Percentiles rank a stretch among this genome's conserved stretches.
phyloP scores from a whole-genome alignment of 1,140 invertebrate genomes.

The Himalopsyche phryganea region DNA sequence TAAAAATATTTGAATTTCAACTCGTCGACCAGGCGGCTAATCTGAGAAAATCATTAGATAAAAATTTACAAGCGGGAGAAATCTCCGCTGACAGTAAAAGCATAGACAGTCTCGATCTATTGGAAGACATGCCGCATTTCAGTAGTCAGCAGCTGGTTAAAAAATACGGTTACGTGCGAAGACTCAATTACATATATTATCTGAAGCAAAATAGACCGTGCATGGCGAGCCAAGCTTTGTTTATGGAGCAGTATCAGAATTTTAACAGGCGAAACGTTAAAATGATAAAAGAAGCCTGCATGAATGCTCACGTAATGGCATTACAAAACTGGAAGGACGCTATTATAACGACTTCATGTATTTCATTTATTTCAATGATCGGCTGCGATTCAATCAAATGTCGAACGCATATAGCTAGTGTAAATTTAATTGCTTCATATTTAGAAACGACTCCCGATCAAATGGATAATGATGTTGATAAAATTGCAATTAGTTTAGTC shows the following conservation, averaged over 20 bases:
- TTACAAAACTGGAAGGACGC: slow-evolving; percentile 55
- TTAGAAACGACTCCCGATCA: slow-evolving; percentile 37
- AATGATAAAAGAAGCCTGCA: slow-evolving; percentile 52
- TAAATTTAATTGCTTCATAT: slow-evolving; percentile 47
- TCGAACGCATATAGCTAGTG: slow-evolving; percentile 55
- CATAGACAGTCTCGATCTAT: neutral
- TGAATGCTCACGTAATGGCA: slow-evolving; percentile 56
- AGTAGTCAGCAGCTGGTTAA: slow-evolving; percentile 53
- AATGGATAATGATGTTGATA: slow-evolving; percentile 42
- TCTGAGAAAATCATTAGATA: neutral
- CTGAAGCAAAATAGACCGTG: slow-evolving; percentile 62
- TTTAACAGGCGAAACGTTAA: slow-evolving; percentile 49
- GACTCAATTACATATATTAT: slow-evolving; percentile 61
- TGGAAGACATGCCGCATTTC: slow-evolving; percentile 55
- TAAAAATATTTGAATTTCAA: slow-evolving; percentile 56
- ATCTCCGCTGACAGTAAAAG: slow-evolving; percentile 17
- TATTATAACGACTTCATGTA: slow-evolving; percentile 55
- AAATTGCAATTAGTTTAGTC: slow-evolving; percentile 44
- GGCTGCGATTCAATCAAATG: slow-evolving; percentile 57
- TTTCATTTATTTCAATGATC: slow-evolving; percentile 63
- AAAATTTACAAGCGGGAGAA: slow-evolving; percentile 44
- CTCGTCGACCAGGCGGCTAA: slow-evolving; percentile 37
- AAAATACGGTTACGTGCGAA: slow-evolving; percentile 59
- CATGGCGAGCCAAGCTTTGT: slow-evolving; percentile 56
- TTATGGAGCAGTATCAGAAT: slow-evolving; percentile 48